Base-by-base conservation (phyloP, 1,140 invertebrate genomes). In the Saccostrea glomerata region DNA sequence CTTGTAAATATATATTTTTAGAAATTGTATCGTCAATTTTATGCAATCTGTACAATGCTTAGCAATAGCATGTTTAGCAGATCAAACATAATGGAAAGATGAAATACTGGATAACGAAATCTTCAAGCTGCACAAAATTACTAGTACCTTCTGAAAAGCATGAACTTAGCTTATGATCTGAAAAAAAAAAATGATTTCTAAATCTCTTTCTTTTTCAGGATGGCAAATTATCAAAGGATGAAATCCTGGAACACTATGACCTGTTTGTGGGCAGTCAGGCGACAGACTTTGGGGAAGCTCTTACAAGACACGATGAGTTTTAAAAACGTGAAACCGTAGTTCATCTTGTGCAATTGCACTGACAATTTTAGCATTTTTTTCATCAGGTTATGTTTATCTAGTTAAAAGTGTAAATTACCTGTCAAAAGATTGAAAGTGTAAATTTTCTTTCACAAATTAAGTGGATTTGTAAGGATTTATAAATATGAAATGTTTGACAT, bases 181-280 rank as follows among this genome's bases (percentile, higher is more conserved):
- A 20, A n/a, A 63, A 63, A 60, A 0, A 30, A 36, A 77, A 15
- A 36, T 36, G 30, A 36, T 36, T 25, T 73, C 13, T n/a, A 20
- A 30, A 85, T 85, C 47, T 86, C 30, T 89, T 66, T 89, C 55
- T 89, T 60, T 93, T 93, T 77, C 91, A 96, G 4, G 98, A 99
- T 95, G 97, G 98, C 89, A 97, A 97, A 93, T 95, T 99, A 9
- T 98, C 97, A 5, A 98, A 98, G 94, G 96, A 97, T 9, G 99
- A 99, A 96, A 97, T 99, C 85, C 94, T 99, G 0, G 97, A 97
- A 60, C 99, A 99, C 94, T 99, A 99, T 94, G 99, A 99, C 95
- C 95, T 99, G 1, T 99, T 99, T 95, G 99, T 99, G 0, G 98
- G 99, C 55, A 99, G 98, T 20, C 98, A 99, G 94, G 99, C 98